Evolutionary conservation across 2,888 invertebrate species (phyloP).

Genomic region (Agriopis marginaria): DNA sequence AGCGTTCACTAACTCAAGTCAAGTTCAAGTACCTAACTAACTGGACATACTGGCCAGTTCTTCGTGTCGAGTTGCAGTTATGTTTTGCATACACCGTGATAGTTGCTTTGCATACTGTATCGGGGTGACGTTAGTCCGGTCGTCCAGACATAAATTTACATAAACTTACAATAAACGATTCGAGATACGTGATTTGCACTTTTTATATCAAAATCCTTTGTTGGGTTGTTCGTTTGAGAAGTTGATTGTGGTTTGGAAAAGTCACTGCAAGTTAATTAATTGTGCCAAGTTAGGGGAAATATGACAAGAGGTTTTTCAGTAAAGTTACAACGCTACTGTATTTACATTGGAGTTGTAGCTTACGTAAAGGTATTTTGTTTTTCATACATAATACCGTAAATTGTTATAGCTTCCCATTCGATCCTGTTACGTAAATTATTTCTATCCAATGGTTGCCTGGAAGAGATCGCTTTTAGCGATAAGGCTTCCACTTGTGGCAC

Average conservation of each 20-base stretch:
- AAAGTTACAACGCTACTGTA: neutral
- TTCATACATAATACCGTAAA: too few species aligned
- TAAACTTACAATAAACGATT: conserved; percentile 60
- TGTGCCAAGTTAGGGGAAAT: neutral
- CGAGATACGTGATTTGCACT: conserved; percentile 58
- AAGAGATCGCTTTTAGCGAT: too few species aligned
- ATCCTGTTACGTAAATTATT: too few species aligned
- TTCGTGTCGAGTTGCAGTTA: conserved; percentile 68
- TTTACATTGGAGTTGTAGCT: neutral
- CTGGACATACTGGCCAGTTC: conserved; percentile 48
- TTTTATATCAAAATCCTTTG: conserved; percentile 37
- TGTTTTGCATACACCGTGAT: conserved; percentile 61
- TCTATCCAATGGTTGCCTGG: too few species aligned
- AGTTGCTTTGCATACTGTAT: conserved; percentile 60
- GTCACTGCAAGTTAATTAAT: conserved; percentile 20
- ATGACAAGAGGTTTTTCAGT: neutral
- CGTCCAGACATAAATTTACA: conserved; percentile 63
- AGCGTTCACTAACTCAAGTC: conserved; percentile 63
- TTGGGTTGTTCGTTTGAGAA: conserved; percentile 19
- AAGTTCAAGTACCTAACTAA: conserved; percentile 77
- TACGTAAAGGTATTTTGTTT: too few species aligned
- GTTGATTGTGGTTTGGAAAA: conserved; percentile 7
- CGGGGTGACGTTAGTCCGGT: conserved; percentile 67
- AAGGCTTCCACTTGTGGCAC: too few species aligned
- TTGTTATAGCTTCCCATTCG: too few species aligned